Conservation (phyloP, 2,888 invertebrate species). For the Danaus chrysippus region DNA sequence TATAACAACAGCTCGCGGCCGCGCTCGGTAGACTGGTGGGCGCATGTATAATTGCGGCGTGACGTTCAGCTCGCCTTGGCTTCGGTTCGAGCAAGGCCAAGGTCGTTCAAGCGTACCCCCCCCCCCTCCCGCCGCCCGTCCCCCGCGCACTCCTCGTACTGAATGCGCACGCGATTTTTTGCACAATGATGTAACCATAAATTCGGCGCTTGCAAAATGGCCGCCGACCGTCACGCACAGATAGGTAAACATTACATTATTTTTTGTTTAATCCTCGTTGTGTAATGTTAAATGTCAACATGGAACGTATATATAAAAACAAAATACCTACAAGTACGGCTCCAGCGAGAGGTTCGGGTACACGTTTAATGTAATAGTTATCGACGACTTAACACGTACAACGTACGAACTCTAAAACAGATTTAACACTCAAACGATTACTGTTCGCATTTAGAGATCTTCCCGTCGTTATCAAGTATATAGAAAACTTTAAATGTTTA, state of each 20-base stretch:
- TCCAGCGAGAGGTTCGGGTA: no score
- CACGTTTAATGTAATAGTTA: no score
- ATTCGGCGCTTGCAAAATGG: conserved; percentile 72
- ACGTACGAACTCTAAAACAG: no score
- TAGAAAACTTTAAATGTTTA: no score
- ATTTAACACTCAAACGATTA: no score
- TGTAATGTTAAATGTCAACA: conserved; percentile 12
- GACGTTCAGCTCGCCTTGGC: conserved; percentile 69
- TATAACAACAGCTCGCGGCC: conserved; percentile 42
- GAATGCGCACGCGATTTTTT: conserved; percentile 67
- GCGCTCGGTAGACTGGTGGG: conserved; percentile 62
- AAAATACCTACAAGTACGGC: background rate
- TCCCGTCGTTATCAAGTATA: no score
- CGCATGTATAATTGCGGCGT: conserved; percentile 71
- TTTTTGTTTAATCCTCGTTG: conserved; percentile 9
- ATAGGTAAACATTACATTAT: conserved; percentile 28
- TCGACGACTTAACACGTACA: no score
- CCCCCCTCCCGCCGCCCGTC: conserved; percentile 32
- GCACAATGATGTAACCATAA: conserved; percentile 74
- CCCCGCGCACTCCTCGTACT: conserved; percentile 31
- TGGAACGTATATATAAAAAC: background rate
- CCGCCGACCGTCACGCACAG: conserved; percentile 47
- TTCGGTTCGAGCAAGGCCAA: conserved; percentile 73
- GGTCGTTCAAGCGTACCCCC: conserved; percentile 51
- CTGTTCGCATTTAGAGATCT: no score